Percentiles rank a stretch among this genome's conserved stretches.
Conservation (phyloP, 2,113 vertebrate genomes). For the Sinosuthora webbiana region DNA sequence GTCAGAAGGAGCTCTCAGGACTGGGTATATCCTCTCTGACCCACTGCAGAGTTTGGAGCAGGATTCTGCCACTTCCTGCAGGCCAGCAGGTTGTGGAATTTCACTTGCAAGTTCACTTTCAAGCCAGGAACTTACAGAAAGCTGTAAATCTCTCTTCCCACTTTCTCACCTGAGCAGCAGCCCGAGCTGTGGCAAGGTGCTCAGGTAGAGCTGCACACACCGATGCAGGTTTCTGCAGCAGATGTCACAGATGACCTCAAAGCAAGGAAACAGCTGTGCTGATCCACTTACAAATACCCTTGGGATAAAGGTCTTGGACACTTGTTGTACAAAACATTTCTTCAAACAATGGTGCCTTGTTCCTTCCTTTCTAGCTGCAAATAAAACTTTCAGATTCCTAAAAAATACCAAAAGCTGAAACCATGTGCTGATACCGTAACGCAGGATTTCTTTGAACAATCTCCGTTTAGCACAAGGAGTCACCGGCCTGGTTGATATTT, state of each 20-base stretch:
- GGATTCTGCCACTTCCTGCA: neutral
- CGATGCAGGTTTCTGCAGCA: slow-evolving; percentile 56
- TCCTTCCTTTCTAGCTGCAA: neutral
- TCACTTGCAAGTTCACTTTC: neutral
- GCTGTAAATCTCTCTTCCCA: neutral
- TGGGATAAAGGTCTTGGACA: slow-evolving; percentile 59
- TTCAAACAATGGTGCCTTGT: slow-evolving; percentile 49
- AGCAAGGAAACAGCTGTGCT: slow-evolving; percentile 61
- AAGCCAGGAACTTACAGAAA: neutral
- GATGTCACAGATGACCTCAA: slow-evolving; percentile 67
- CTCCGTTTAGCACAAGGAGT: neutral
- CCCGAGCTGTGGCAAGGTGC: neutral
- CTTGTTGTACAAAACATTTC: slow-evolving; percentile 39
- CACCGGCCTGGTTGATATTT: neutral
- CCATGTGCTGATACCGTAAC: neutral
- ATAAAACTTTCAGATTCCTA: neutral
- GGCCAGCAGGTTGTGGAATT: neutral
- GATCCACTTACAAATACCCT: slow-evolving; percentile 55
- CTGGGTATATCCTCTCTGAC: neutral
- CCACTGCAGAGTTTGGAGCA: neutral
- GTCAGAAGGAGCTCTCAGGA: neutral
- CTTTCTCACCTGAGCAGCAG: neutral
- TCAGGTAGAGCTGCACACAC: slow-evolving; percentile 4
- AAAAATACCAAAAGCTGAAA: neutral
- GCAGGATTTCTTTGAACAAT: neutral